Base-by-base conservation (phyloP, 2,888 invertebrate species). In the Spilosoma lubricipeda region DNA sequence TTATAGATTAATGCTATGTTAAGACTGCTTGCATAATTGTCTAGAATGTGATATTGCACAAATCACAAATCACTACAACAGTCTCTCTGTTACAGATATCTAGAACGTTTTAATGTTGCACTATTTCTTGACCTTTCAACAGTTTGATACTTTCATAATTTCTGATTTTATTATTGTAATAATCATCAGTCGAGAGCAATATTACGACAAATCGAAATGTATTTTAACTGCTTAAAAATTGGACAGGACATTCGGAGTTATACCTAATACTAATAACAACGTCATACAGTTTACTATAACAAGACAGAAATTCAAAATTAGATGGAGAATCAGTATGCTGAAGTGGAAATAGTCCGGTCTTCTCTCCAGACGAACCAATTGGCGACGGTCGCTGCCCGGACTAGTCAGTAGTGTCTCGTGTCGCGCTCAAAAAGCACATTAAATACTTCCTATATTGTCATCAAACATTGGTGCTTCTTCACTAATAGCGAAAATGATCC, bases 61-160 rank as follows among this genome's bases (percentile, higher is more conserved):
- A 27, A 30, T 45, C n/a, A 42, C 18, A 30, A 1, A n/a, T n/a
- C n/a, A n/a, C n/a, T n/a, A n/a, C n/a, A n/a, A n/a, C n/a, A n/a
- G n/a, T 42, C 27, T 67, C 9, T 67, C 45, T 67, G 30, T 45
- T 45, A 39, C 39, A 67, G 45, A 67, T 67, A 67, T 45, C 45
- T 67, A 67, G 45, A 67, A 45, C 45, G 4, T 20, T 18, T 27
- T 9, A 30, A 67, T 45, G 13, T 27, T 67, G 20, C 15, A 45
- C 8, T 9, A 11, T 30, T 45, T 27, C 27, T 45, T 42, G 65
- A 66, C n/a, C 65, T 39, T 23, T 65, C 9, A 11, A n/a, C 23
- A 56, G 56, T n/a, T 59, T 59, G 13, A 27, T 59, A 5, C 59
- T 59, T 59, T 59, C 59, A 59, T 59, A 56, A 56, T 56, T 56